These are phyloP conservation scores for Pilophorus perplexus DNA, from an alignment of 2,888 invertebrate genomes.

Conservation along the genomic window DNA sequence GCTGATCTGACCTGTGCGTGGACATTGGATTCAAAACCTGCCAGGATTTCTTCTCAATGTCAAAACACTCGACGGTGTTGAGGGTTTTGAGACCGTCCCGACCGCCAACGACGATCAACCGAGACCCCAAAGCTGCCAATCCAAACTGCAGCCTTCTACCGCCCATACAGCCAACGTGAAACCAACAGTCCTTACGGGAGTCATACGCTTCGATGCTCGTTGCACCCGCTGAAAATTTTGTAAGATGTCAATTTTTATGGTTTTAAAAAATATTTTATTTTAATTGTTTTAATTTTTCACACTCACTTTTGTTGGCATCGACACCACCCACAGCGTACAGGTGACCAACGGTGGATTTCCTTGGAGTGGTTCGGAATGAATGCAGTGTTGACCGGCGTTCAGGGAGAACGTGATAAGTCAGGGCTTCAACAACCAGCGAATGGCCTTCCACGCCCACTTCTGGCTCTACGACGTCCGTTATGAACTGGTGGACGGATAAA, in stretches of 20 bases:
- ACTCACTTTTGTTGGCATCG: slow-evolving; percentile 78
- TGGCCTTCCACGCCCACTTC: slow-evolving; percentile 71
- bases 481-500: too few relatives aligned
- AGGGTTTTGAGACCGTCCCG: slow-evolving; percentile 90
- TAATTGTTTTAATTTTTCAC: background rate
- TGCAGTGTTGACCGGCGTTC: slow-evolving; percentile 75
- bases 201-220: slow-evolving; percentile 89
- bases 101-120: slow-evolving; percentile 84
- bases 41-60: slow-evolving; percentile 78
- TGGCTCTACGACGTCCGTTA: slow-evolving; percentile 82
- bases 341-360: slow-evolving; percentile 87
- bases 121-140: slow-evolving; percentile 78
- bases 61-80: slow-evolving; percentile 88
- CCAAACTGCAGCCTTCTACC: slow-evolving; percentile 85
- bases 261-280: too few relatives aligned
- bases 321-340: slow-evolving; percentile 88
- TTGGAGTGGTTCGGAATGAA: slow-evolving; percentile 77
- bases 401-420: slow-evolving; percentile 88
- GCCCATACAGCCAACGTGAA: slow-evolving; percentile 71
- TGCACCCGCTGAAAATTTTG: slow-evolving; percentile 60
- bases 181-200: slow-evolving; percentile 76
- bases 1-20: slow-evolving; percentile 57
- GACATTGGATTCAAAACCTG: slow-evolving; percentile 81
- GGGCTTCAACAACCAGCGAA: slow-evolving; percentile 86
- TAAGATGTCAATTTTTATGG: too few relatives aligned